A percentile compares a stretch with the other conserved stretches of the same genome.
Evolutionary conservation across 1,140 invertebrate species (phyloP).

Genomic region (Wasmannia auropunctata): DNA sequence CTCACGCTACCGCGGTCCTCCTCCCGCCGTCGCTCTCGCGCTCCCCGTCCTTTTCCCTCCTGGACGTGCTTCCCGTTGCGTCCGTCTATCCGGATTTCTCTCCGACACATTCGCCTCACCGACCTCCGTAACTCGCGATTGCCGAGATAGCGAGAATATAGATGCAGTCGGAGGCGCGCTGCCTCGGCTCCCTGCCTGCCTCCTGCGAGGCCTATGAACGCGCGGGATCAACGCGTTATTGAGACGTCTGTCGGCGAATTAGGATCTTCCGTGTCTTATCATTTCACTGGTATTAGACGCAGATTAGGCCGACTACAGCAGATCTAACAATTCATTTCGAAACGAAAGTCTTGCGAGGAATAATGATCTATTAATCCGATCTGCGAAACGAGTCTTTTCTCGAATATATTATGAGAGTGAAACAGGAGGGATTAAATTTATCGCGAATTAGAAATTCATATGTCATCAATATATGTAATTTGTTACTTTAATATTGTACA

Average conservation of each 20-base stretch:
- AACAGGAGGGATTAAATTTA: neutral
- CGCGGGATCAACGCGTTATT: conserved; percentile 67
- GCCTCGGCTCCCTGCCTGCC: neutral
- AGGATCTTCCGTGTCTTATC: conserved; percentile 49
- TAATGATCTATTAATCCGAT: conserved; percentile 2
- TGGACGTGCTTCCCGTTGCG: conserved; percentile 39
- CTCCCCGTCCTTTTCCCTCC: conserved; percentile 40
- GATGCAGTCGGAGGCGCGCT: conserved; percentile 53
- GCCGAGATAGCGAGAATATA: conserved; percentile 79
- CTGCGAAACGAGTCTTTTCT: neutral
- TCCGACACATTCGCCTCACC: conserved; percentile 63
- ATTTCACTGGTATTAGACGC: conserved; percentile 2
- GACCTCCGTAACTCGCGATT: conserved; percentile 77
- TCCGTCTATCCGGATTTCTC: conserved; percentile 65
- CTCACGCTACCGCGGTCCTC: conserved; percentile 58
- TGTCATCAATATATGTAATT: neutral
- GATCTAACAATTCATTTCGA: neutral
- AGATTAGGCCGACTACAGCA: neutral
- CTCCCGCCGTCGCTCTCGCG: conserved; percentile 59
- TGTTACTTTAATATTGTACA: neutral
- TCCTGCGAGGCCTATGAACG: conserved; percentile 36
- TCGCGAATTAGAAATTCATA: neutral
- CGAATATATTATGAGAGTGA: neutral
- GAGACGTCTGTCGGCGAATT: conserved; percentile 74
- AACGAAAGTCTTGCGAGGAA: neutral